Percentiles rank a stretch among this genome's conserved stretches.
Evolutionary conservation across 2,113 vertebrate species (phyloP).

Genomic region (Platysternon megacephalum): DNA sequence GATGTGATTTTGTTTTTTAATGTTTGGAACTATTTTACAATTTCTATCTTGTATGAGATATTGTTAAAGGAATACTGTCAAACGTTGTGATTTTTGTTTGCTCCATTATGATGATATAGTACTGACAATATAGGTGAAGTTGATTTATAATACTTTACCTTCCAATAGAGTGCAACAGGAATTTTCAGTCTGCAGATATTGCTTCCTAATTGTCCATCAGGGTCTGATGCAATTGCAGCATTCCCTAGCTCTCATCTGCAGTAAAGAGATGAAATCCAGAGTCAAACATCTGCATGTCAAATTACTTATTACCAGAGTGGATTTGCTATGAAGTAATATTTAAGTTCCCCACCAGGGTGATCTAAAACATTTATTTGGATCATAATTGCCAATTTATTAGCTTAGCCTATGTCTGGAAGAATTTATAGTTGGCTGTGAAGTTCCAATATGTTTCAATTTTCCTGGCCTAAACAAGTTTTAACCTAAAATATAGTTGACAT

Average conservation of each 20-base stretch:
- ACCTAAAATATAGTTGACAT: neutral
- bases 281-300: rapidly evolving
- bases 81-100: neutral
- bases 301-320: rapidly evolving
- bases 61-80: neutral
- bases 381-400: neutral
- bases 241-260: neutral
- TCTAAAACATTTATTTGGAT: neutral
- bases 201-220: rapidly evolving
- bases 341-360: neutral
- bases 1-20: neutral
- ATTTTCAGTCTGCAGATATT: neutral
- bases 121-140: neutral
- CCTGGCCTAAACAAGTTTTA: neutral
- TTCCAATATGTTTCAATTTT: neutral
- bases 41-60: neutral
- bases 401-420: neutral
- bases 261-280: rapidly evolving
- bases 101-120: rapidly evolving
- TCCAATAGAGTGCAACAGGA: neutral
- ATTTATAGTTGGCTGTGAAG: neutral
- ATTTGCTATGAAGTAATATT: rapidly evolving
- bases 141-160: neutral
- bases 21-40: neutral
- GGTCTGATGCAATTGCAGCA: rapidly evolving